Percentiles rank a stretch among this genome's conserved stretches.
Conservation (phyloP, 2,113 vertebrate genomes). For the Chlorocebus sabaeus region DNA sequence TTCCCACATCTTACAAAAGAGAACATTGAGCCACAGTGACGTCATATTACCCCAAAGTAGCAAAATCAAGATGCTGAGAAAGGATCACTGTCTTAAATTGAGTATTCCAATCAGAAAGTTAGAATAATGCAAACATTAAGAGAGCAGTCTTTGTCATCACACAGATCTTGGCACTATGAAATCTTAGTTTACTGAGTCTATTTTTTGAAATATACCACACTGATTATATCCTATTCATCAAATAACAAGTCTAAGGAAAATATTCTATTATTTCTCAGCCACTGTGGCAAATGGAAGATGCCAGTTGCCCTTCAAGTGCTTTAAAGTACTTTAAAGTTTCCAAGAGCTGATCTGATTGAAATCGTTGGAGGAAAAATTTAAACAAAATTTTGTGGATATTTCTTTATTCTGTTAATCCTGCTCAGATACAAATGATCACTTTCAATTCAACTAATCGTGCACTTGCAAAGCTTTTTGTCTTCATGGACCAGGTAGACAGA, state of each 20-base stretch:
- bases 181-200: not conserved
- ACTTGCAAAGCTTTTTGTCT: not conserved
- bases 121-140: not conserved
- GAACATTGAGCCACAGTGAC: not conserved
- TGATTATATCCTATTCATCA: not conserved
- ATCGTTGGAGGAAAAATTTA: not conserved
- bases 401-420: not conserved
- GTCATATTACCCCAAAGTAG: not conserved
- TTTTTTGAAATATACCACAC: not conserved
- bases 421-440: not conserved
- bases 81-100: not conserved
- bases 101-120: not conserved
- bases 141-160: not conserved
- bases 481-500: not conserved
- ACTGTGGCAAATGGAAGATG: not conserved
- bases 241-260: not conserved
- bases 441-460: not conserved
- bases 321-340: not conserved
- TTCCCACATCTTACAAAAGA: not conserved
- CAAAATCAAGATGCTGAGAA: not conserved
- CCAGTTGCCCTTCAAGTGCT: not conserved
- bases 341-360: not conserved
- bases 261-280: not conserved
- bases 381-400: not conserved
- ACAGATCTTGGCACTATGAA: not conserved